These are phyloP conservation scores for Mastomys natalensis DNA, from an alignment of 2,113 vertebrate species.

Conservation along the genomic window DNA sequence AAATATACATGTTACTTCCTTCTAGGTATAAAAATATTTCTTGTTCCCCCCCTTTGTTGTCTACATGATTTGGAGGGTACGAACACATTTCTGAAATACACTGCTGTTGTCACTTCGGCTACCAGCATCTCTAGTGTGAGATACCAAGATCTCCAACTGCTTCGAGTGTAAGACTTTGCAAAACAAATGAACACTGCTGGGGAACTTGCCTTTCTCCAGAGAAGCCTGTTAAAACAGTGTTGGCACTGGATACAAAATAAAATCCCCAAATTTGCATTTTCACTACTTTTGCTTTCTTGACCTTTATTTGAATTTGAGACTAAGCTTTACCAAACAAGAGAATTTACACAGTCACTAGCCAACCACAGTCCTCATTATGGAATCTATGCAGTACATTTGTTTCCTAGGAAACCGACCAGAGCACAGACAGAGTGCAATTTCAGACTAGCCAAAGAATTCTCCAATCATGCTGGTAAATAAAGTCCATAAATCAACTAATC, in stretches of 20 bases:
- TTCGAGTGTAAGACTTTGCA: slow-evolving; percentile 2
- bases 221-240: slow-evolving; percentile 55
- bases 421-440: slow-evolving; percentile 81
- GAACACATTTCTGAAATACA: slow-evolving; percentile 55
- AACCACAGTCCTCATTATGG: slow-evolving; percentile 82
- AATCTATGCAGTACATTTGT: slow-evolving; percentile 78
- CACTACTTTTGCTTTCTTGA: slow-evolving; percentile 77
- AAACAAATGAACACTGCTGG: slow-evolving; percentile 61
- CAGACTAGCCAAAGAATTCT: slow-evolving; percentile 83
- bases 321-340: slow-evolving; percentile 82
- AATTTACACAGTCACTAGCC: slow-evolving; percentile 79
- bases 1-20: slow-evolving; percentile 5
- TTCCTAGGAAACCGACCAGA: slow-evolving; percentile 83
- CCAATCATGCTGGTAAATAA: slow-evolving; percentile 78
- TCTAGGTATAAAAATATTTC: slow-evolving; percentile 49
- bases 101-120: slow-evolving; percentile 26
- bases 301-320: slow-evolving; percentile 80
- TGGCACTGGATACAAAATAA: slow-evolving; percentile 62
- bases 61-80: slow-evolving; percentile 7
- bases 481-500: slow-evolving; percentile 83
- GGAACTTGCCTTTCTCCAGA: slow-evolving; percentile 66
- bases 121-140: slow-evolving; percentile 31
- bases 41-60: neutral
- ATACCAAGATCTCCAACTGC: slow-evolving; percentile 28
- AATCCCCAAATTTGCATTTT: slow-evolving; percentile 73